These are phyloP conservation scores for Taxidea taxus DNA, from an alignment of 2,113 vertebrate species.

Conservation along the genomic window DNA sequence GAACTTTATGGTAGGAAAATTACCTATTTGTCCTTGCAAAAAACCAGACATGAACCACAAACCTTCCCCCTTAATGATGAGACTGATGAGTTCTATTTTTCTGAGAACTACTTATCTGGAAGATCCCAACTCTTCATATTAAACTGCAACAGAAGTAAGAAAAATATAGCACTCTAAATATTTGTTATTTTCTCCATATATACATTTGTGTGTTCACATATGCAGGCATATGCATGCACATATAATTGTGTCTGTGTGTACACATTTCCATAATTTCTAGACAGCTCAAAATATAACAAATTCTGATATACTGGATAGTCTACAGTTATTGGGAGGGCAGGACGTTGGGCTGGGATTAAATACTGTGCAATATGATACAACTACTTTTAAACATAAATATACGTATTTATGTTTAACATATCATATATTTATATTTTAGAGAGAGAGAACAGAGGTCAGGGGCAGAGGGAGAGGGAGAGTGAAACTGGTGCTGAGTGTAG, in stretches of 20 bases:
- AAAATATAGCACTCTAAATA: neutral
- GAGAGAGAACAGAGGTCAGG: neutral
- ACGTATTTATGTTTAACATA: neutral
- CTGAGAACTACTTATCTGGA: neutral
- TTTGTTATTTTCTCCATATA: neutral
- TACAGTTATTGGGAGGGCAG: neutral
- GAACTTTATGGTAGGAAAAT: constrained; percentile 16
- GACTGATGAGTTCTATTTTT: neutral
- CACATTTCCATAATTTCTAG: neutral
- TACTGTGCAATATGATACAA: neutral
- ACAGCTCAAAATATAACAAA: neutral
- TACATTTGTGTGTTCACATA: neutral
- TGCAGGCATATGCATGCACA: neutral
- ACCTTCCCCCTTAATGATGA: neutral
- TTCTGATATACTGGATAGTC: neutral
- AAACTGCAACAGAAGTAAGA: neutral
- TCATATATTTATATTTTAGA: neutral
- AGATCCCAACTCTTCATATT: neutral
- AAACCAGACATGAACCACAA: neutral
- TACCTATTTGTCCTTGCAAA: constrained; percentile 10
- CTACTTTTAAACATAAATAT: neutral
- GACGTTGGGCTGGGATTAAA: neutral
- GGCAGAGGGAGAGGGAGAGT: neutral
- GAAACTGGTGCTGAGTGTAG: neutral
- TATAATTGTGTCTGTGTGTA: neutral